phyloP scores from a whole-genome alignment of 2,797 vertebrate species.

The Malurus leucopterus region DNA sequence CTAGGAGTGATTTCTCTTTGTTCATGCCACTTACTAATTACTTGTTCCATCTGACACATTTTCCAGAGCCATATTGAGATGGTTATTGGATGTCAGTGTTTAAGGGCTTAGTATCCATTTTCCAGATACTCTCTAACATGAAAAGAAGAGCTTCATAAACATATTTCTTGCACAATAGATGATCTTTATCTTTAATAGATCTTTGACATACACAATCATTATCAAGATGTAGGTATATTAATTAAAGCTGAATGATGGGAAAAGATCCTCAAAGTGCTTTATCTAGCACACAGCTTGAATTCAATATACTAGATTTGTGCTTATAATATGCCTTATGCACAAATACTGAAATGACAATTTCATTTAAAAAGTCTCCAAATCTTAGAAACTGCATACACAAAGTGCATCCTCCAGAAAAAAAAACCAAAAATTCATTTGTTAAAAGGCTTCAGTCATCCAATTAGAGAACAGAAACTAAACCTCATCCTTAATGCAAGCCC shows the following conservation, averaged over 20 bases:
- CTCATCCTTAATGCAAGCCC: not conserved
- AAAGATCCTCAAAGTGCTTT: not conserved
- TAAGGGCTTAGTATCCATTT: constrained; percentile 54
- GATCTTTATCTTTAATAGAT: constrained; percentile 30
- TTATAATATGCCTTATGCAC: not conserved
- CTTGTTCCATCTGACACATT: constrained; percentile 65
- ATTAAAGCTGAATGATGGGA: constrained; percentile 25
- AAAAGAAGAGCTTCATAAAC: constrained; percentile 39
- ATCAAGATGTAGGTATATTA: constrained; percentile 32
- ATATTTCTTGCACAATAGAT: constrained; percentile 27
- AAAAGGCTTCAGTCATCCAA: not conserved
- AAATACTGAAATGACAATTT: not conserved
- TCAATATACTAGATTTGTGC: not conserved
- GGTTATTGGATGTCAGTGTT: constrained; percentile 50
- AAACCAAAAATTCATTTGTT: not conserved
- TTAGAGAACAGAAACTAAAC: not conserved
- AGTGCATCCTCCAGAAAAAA: not conserved
- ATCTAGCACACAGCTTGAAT: not conserved
- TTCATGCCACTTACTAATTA: constrained; percentile 70
- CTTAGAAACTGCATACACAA: not conserved
- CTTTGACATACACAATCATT: constrained; percentile 3
- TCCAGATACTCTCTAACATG: constrained; percentile 29
- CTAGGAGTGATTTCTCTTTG: constrained; percentile 71
- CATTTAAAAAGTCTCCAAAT: not conserved
- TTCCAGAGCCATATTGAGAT: constrained; percentile 57